A percentile compares a stretch with the other conserved stretches of the same genome.
Conservation (phyloP, 2,113 vertebrate genomes). For the Gymnogyps californianus region DNA sequence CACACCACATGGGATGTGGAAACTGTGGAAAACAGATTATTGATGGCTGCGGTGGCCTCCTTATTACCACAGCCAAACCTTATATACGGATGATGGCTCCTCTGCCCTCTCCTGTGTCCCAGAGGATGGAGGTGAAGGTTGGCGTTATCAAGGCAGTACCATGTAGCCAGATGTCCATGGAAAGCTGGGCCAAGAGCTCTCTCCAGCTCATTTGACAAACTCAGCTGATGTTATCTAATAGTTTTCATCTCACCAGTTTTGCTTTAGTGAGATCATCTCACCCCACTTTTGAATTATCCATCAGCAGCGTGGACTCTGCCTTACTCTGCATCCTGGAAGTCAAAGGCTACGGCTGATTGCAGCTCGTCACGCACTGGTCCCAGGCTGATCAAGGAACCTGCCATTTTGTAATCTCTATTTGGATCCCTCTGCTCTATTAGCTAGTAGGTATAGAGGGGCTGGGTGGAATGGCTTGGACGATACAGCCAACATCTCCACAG, state of each 20-base stretch:
- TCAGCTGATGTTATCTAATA: neutral
- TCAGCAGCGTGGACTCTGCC: neutral
- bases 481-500: neutral
- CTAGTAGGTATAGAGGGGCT: neutral
- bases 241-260: neutral
- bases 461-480: neutral
- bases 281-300: neutral
- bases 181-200: neutral
- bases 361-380: neutral
- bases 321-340: neutral
- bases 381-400: neutral
- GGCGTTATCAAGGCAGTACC: neutral
- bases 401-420: neutral
- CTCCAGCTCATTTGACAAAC: neutral
- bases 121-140: neutral
- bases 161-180: neutral
- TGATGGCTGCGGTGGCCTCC: neutral
- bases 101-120: neutral
- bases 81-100: neutral
- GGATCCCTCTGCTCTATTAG: neutral
- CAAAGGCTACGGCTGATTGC: neutral
- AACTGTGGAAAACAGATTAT: constrained; percentile 40
- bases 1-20: constrained; percentile 12
- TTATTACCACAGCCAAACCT: neutral
- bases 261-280: neutral